Evolutionary conservation across 2,888 invertebrate genomes (phyloP).

Genomic region (Epinotia brunnichana): DNA sequence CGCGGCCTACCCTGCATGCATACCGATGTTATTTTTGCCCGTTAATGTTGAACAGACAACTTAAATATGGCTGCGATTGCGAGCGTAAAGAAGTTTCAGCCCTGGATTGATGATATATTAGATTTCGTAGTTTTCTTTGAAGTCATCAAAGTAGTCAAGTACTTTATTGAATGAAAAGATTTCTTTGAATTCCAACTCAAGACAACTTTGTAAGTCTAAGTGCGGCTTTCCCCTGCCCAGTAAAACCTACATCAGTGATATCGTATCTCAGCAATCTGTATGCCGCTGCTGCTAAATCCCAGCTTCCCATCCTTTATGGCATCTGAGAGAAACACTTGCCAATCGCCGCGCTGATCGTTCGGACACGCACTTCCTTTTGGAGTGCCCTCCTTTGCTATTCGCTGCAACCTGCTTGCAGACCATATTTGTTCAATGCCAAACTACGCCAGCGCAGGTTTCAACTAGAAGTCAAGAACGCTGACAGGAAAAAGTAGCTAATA

Average conservation of each 20-base stretch:
- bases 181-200: background rate
- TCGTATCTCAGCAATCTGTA: conserved; percentile 18
- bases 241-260: conserved; percentile 4
- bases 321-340: conserved; percentile 32
- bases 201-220: conserved; percentile 11
- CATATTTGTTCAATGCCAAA: conserved; percentile 11
- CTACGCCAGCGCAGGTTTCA: conserved; percentile 1
- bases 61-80: no score
- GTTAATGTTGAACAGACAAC: background rate
- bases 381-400: conserved; percentile 30
- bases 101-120: background rate
- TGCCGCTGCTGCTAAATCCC: conserved; percentile 11
- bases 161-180: background rate
- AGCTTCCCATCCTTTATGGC: conserved; percentile 16
- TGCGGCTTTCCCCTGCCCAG: conserved; percentile 16
- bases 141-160: background rate
- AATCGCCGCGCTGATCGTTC: conserved; percentile 24
- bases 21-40: conserved; percentile 8
- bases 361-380: conserved; percentile 32
- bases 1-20: background rate
- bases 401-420: conserved; percentile 20
- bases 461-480: background rate
- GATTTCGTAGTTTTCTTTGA: background rate
- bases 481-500: background rate
- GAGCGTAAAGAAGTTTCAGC: no score